Percentiles rank a stretch among this genome's conserved stretches.
These are phyloP conservation scores for Lysandra bellargus DNA, from an alignment of 2,888 invertebrate species.

Conservation along the genomic window DNA sequence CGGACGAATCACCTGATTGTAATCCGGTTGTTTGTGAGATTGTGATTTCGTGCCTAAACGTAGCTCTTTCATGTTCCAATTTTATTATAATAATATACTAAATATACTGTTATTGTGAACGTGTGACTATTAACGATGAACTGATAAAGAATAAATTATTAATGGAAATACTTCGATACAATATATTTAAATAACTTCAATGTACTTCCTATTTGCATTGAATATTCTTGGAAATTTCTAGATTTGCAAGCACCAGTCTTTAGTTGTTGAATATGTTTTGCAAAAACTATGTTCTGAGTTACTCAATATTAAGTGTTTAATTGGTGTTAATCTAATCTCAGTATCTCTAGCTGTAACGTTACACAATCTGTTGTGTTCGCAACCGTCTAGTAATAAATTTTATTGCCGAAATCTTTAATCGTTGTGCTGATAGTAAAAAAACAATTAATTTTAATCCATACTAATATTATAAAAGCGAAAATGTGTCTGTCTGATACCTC, in stretches of 20 bases:
- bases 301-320: conserved; percentile 6
- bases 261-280: neutral
- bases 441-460: neutral
- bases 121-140: too few relatives aligned
- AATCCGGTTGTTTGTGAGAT: neutral
- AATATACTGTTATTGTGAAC: too few relatives aligned
- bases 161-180: too few relatives aligned
- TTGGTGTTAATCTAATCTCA: neutral
- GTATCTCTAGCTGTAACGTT: neutral
- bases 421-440: neutral
- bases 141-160: too few relatives aligned
- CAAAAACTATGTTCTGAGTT: neutral
- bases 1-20: neutral
- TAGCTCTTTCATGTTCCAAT: neutral
- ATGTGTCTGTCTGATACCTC: too few relatives aligned
- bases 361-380: neutral
- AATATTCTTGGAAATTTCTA: too few relatives aligned
- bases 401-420: neutral
- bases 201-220: too few relatives aligned
- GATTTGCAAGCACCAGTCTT: neutral
- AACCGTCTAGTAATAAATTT: neutral
- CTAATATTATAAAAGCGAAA: too few relatives aligned
- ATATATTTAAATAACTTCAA: too few relatives aligned
- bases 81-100: too few relatives aligned
- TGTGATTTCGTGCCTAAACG: neutral